phyloP scores from a whole-genome alignment of 1,140 invertebrate genomes.

The Lasioglossum albipes region DNA sequence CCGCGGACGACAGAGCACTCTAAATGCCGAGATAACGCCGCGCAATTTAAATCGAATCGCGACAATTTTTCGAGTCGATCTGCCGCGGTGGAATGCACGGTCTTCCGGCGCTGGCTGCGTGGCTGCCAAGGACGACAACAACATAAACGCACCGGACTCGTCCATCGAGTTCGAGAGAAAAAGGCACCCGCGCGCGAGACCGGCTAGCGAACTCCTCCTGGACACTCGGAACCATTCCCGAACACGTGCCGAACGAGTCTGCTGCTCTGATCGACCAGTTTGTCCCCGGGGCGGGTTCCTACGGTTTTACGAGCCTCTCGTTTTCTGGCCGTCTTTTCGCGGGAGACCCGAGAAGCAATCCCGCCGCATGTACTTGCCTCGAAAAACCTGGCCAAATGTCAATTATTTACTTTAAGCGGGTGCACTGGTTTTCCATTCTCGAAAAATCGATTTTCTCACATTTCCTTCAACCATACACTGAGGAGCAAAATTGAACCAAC shows the following conservation, averaged over 20 bases:
- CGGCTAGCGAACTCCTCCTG: constrained; percentile 40
- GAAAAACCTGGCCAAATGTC: too few relatives aligned
- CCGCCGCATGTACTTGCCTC: too few relatives aligned
- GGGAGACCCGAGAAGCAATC: constrained; percentile 8
- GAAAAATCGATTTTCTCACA: too few relatives aligned
- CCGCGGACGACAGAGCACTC: constrained; percentile 25
- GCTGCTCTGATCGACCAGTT: constrained; percentile 37
- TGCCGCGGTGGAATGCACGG: constrained; percentile 38
- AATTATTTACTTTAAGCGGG: too few relatives aligned
- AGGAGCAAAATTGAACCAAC: too few relatives aligned
- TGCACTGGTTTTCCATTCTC: too few relatives aligned
- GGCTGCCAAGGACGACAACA: constrained; percentile 66
- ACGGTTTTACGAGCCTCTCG: constrained; percentile 4
- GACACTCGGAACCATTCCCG: constrained; percentile 53
- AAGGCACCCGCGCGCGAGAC: constrained; percentile 27
- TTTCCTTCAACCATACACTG: too few relatives aligned
- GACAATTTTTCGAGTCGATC: constrained; percentile 45
- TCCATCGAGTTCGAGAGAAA: constrained; percentile 61
- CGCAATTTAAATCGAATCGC: constrained; percentile 57
- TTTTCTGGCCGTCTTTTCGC: constrained; percentile 34
- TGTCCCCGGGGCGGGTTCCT: constrained; percentile 18
- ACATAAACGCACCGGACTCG: constrained; percentile 65
- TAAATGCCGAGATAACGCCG: constrained; percentile 38
- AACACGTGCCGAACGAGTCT: constrained; percentile 62
- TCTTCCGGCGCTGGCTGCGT: constrained; percentile 53